Evolutionary conservation across 2,888 invertebrate species (phyloP), one percentile per base, ranked within the genome.

Genomic region (Busseola fusca): DNA sequence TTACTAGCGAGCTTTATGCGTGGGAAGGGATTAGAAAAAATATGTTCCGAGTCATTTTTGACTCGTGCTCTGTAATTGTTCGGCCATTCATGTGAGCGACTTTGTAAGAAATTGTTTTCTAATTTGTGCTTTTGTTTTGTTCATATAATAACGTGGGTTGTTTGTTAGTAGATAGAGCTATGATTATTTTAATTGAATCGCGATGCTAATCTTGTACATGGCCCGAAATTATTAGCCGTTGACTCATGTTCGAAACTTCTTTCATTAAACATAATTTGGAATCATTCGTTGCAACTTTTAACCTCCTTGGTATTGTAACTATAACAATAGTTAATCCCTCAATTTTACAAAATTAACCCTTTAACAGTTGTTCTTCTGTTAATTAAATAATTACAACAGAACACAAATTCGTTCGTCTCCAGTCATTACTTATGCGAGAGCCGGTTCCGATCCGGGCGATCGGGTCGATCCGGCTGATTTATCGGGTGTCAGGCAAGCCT

Each of bases 21-120:
- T 95, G 95, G 95, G 95, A 95, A 95, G 94, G 91, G 90, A 91
- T 94, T 94, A 94, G 93, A 94, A 94, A 95, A 94, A 94, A 88
- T 86, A 87, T 91, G 89, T 90, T 92, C 88, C 80, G 87, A 89
- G 85, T 88, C 86, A 89, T 91, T 92, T 88, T 86, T 89, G 93
- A 93, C 95, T 92, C 95, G 95, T 95, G 94, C 94, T 91, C 90
- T 91, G 86, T 94, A 93, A 94, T 94, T 94, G 94, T 85, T 86
- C 86, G 87, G 84, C 91, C 92, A 91, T 92, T 91, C 92, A 92
- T 89, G 87, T 82, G 88, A 87, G 85, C 84, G 83, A 86, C 85
- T 88, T 88, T 87, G 87, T 89, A 87, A 85, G 87, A 86, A 90
- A 91, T 90, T 91, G 90, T 89, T 90, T 90, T 91, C 89, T 91